Evolutionary conservation across 2,113 vertebrate genomes (phyloP).

Genomic region (Syngnathus typhle): DNA sequence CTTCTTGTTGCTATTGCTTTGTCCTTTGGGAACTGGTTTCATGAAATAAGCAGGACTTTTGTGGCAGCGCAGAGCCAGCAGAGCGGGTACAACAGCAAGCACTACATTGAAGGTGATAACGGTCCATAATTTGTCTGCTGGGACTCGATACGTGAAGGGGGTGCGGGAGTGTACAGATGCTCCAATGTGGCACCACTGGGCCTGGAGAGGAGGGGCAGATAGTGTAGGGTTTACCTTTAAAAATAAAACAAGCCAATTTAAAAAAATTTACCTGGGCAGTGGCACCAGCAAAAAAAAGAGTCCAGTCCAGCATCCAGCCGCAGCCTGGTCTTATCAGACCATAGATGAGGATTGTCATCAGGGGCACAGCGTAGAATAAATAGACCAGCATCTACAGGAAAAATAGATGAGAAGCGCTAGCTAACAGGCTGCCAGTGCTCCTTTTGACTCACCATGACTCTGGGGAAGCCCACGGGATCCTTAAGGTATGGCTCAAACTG

Average conservation of each 20-base stretch:
- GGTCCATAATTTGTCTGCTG: slow-evolving; percentile 71
- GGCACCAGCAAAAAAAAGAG: slow-evolving; percentile 80
- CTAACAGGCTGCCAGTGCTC: not conserved
- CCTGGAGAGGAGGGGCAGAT: slow-evolving; percentile 57
- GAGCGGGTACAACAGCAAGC: slow-evolving; percentile 64
- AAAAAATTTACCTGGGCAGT: slow-evolving; percentile 77
- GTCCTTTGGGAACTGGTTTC: slow-evolving; percentile 23
- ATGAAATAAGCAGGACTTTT: slow-evolving; percentile 74
- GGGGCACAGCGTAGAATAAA: slow-evolving; percentile 83
- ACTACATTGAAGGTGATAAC: slow-evolving; percentile 77
- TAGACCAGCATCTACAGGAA: slow-evolving; percentile 81
- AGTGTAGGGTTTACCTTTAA: not conserved
- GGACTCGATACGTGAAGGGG: slow-evolving; percentile 87
- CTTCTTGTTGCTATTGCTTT: slow-evolving; percentile 70
- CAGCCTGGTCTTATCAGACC: slow-evolving; percentile 80
- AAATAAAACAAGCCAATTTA: not conserved
- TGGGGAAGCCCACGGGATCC: slow-evolving; percentile 85
- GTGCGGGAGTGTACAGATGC: slow-evolving; percentile 83
- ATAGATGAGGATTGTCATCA: slow-evolving; percentile 69
- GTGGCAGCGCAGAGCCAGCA: slow-evolving; percentile 79
- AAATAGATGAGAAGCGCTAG: not conserved
- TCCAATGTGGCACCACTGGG: slow-evolving; percentile 86
- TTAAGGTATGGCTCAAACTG: slow-evolving; percentile 90
- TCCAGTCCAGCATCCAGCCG: slow-evolving; percentile 87
- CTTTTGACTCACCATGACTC: slow-evolving; percentile 75